Base-by-base conservation (phyloP, 1,140 invertebrate genomes). In the Dryas iulia region DNA sequence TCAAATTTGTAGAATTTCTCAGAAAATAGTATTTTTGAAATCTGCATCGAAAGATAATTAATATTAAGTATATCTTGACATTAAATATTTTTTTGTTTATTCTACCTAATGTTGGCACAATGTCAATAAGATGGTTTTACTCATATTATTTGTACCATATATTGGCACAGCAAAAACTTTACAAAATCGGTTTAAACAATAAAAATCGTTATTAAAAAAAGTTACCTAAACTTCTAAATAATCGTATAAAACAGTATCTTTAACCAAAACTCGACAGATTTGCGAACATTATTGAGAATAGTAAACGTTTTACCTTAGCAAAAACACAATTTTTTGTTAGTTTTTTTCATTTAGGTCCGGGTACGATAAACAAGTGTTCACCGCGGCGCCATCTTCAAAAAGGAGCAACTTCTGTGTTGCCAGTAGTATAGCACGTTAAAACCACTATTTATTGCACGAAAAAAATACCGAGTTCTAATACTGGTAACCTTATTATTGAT, bases 271-370 rank as follows among this genome's bases (percentile, higher is more conserved):
- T 52, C 35, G 26, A 62, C 24, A 62, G 60, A 62, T 53, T 62
- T 62, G 28, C 60, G 24, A 28, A 62, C 24, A 28, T 26, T 14
- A 62, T 52, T 64, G 47, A 54, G 52, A 64, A 60, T 60, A 68
- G 30, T 61, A 52, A 61, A 57, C 47, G 47, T 56, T 59, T 68
- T 60, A 68, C 59, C 58, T 67, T 67, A 60, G 65, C 47, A 60
- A 67, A 67, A 67, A 67, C 18, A 58, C 23, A 59, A 53, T 28
- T 23, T 18, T 28, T 28, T 28, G 26, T 28, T 3, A 28, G 3
- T 28, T 28, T 28, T 28, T 6, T 28, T 28, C 6, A 28, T 28
- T 28, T 28, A 28, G 6, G 26, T 28, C 26, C 26, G 26, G 26
- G 26, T 28, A 28, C 26, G 31, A 39, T 54, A 57, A 66, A 66